phyloP scores from a whole-genome alignment of 2,888 invertebrate genomes.

The Agrochola litura region DNA sequence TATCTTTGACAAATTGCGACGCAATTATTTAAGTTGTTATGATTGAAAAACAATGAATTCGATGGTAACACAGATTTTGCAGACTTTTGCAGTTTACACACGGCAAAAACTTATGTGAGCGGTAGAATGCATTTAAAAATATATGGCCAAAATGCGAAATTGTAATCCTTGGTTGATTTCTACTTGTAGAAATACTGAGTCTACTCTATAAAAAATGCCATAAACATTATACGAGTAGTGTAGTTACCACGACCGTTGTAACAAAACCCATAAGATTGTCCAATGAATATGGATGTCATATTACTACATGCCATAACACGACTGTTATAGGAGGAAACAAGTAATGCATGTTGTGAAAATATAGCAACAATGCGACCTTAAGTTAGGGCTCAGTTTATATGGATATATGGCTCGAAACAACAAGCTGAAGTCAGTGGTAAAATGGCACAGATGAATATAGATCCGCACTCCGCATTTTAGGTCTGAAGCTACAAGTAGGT shows the following conservation, averaged over 20 bases:
- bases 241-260: constrained; percentile 22
- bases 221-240: constrained; percentile 6
- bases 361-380: constrained; percentile 27
- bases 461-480: too few relatives aligned
- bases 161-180: not conserved
- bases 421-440: not conserved
- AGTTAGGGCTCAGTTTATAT: constrained; percentile 13
- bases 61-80: not conserved
- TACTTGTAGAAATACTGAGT: not conserved
- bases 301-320: constrained; percentile 1
- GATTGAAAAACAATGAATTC: not conserved
- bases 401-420: constrained; percentile 16
- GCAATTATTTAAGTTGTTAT: too few relatives aligned
- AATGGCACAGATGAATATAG: too few relatives aligned
- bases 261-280: constrained; percentile 22
- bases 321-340: constrained; percentile 4
- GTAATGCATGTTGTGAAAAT: constrained; percentile 21
- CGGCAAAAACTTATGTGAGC: not conserved
- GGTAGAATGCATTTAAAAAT: too few relatives aligned
- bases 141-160: not conserved
- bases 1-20: not conserved
- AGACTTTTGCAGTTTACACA: not conserved
- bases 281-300: constrained; percentile 48
- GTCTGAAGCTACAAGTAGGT: too few relatives aligned
- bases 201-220: constrained; percentile 19